phyloP scores from a whole-genome alignment of 2,888 invertebrate genomes.

The Dascillus cervinus region DNA sequence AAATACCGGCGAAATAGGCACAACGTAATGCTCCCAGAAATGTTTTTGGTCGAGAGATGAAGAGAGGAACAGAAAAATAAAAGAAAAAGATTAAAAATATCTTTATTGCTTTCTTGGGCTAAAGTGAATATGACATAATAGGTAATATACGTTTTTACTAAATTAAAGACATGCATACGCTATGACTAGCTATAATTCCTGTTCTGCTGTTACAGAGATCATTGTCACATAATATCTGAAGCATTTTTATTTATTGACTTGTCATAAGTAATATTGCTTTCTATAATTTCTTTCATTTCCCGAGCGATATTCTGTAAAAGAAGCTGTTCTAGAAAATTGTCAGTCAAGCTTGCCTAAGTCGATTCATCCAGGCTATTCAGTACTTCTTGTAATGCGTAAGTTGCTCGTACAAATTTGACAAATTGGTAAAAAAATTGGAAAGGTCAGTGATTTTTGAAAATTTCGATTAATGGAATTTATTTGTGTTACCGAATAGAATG shows the following conservation, averaged over 20 bases:
- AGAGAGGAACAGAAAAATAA: slow-evolving; percentile 14
- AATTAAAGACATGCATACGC: slow-evolving; percentile 39
- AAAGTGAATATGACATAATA: slow-evolving; percentile 36
- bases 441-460: too few relatives aligned
- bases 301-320: slow-evolving; percentile 14
- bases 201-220: slow-evolving; percentile 26
- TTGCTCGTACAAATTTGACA: too few relatives aligned
- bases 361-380: slow-evolving; percentile 15
- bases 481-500: too few relatives aligned
- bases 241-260: slow-evolving; percentile 10
- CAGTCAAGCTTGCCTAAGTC: slow-evolving; percentile 17
- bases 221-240: slow-evolving; percentile 18
- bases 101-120: slow-evolving; percentile 41
- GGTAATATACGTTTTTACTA: slow-evolving; percentile 22
- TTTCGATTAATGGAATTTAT: too few relatives aligned
- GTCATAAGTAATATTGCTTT: slow-evolving; percentile 30
- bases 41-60: slow-evolving; percentile 11
- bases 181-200: slow-evolving; percentile 32
- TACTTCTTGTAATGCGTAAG: too few relatives aligned
- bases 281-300: too few relatives aligned
- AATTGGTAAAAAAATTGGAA: too few relatives aligned
- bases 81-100: slow-evolving; percentile 42
- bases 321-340: slow-evolving; percentile 20
- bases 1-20: too few relatives aligned
- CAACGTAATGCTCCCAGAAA: too few relatives aligned